Evolutionary conservation across 1,140 invertebrate genomes (phyloP), one percentile per base, ranked within the genome.

Genomic region (Glomeris maerens): DNA sequence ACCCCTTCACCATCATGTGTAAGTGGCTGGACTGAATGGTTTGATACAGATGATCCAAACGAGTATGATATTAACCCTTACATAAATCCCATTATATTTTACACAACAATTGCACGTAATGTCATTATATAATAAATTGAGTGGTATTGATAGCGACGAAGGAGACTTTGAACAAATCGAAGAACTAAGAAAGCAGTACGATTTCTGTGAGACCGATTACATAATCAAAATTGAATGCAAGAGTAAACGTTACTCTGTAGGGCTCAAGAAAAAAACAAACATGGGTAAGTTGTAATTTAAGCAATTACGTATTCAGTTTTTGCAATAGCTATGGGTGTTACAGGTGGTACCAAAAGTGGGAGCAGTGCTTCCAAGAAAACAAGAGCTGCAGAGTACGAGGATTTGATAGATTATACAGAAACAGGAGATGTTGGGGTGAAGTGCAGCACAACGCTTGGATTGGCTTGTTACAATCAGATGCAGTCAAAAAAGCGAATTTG

Each of bases 1-100:
- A 53, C 53, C 7, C 25, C 50, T 17, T 29, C 46, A 7, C 54
- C 52, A 17, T 28, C 51, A 14, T 66, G 66, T 45, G 44, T 53
- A 5, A 50, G 57, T 25, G 65, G 65, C 2, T 69, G 67, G 67
- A 68, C 64, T 1, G 55, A 61, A 3, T 69, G 64, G 61, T 62
- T 66, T 38, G 66, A 68, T 47, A 54, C 45, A 10, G 52, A 64
- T 23, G 54, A 59, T 41, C 66, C 67, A 17, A 26, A 45, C 2
- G 25, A n/a, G 47, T 49, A 49, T 7, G 40, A 5, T 5, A 21
- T 21, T 42, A 5, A n/a, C n/a, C n/a, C n/a, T n/a, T n/a, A n/a
- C n/a, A n/a, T n/a, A n/a, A n/a, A n/a, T n/a, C n/a, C n/a, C n/a
- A n/a, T n/a, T n/a, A n/a, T n/a, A n/a, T n/a, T n/a, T n/a, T n/a